Conservation (phyloP, 2,888 invertebrate genomes). For the Omphaloscelis lunosa region DNA sequence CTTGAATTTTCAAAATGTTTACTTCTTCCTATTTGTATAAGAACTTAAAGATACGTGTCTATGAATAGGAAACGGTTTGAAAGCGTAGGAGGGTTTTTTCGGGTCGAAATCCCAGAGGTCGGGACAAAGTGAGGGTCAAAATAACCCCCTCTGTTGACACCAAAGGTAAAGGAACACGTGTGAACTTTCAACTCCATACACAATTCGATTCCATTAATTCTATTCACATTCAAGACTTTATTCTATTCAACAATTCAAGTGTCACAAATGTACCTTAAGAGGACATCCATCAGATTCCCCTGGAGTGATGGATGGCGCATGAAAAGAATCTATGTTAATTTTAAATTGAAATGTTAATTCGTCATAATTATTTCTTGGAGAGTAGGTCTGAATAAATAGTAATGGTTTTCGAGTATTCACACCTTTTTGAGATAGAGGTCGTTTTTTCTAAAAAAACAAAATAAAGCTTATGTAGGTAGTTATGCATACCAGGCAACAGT, state of each 20-base stretch:
- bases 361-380: constrained; percentile 82
- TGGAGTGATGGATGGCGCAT: constrained; percentile 84
- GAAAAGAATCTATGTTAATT: constrained; percentile 88
- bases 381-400: constrained; percentile 81
- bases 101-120: constrained; percentile 14
- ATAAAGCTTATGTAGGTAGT: no score
- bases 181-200: constrained; percentile 83
- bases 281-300: constrained; percentile 80
- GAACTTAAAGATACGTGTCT: constrained; percentile 62
- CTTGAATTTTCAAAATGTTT: constrained; percentile 83
- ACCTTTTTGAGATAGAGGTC: constrained; percentile 61
- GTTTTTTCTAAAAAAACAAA: not conserved
- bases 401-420: constrained; percentile 79
- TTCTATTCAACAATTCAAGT: constrained; percentile 86
- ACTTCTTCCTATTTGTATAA: constrained; percentile 75
- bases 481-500: no score
- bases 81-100: constrained; percentile 70
- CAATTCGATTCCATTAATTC: constrained; percentile 75
- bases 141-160: constrained; percentile 76
- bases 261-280: constrained; percentile 85
- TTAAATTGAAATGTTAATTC: constrained; percentile 87
- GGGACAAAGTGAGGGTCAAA: constrained; percentile 55
- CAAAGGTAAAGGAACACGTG: constrained; percentile 83
- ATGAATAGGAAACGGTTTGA: constrained; percentile 71
- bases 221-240: constrained; percentile 75